Base-by-base conservation (phyloP, 30 jellyfish, hydroid and myxozoan species). In the Cassiopea xamachana region DNA sequence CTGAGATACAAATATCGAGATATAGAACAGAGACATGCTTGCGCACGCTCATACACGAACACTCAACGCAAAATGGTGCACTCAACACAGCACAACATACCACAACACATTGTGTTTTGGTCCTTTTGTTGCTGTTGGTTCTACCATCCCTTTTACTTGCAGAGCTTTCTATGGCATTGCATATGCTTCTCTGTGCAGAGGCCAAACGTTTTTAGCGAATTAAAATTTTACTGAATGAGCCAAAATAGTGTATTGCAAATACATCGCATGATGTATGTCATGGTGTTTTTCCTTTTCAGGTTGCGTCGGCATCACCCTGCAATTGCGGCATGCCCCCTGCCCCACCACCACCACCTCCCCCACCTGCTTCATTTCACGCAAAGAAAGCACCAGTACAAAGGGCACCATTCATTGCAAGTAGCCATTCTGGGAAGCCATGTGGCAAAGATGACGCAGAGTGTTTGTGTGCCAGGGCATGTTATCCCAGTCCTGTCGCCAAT, bases 241-340 rank as follows among this genome's bases (percentile, higher is more conserved):
- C 12, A 55, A 3, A 55, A 55, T 55, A 55, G 64, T 55, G 64
- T 55, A 55, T 55, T 55, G 7, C 12, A 55, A 3, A 0, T 3
- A 3, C 7, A 55, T 55, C 12, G 7, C 12, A 55, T 55, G 64
- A 55, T 55, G 64, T 6, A 27, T 55, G 7, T 55, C 10, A 55
- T 55, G 7, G 64, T 10, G 12, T 55, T 55, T 60, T 61, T 60
- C 79, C 55, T 2, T 69, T 70, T 13, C 74, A 80, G 91, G 95
- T 88, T 7, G 85, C 97, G 9, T 79, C 95, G 6, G 90, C 95
- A 39, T 55, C 95, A 55, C 95, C 95, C 7, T 88, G 95, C 80
- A 88, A 88, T 82, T 88, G 95, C 16, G 91, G 90, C 27, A 59
- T 45, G 73, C 85, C 69, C 13, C 77, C 90, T 18, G 81, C 80